Base-by-base conservation (phyloP, 2,888 invertebrate genomes). In the Drosophila kanekoi region DNA sequence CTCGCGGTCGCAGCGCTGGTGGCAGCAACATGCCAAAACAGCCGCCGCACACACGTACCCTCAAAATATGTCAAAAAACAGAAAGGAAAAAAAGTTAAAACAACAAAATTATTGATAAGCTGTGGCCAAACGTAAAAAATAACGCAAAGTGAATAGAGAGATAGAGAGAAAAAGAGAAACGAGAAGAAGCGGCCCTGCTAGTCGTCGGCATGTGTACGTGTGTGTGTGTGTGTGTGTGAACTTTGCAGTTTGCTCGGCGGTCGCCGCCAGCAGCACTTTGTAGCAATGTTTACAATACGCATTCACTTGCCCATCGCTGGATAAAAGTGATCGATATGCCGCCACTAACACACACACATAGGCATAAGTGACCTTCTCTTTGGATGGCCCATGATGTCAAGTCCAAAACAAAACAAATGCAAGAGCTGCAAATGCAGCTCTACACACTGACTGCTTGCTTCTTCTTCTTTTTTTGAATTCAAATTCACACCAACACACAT, bases 71-170 rank as follows among this genome's bases (percentile, higher is more conserved):
- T 44, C 54, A 63, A 57, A 51, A 37, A 47, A 45, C n/a, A 44
- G 28, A 51, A 8, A 4, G 20, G 18, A 38, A 44, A 20, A 49
- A 51, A 68, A 76, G 61, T 51, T 59, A 72, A 60, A 58, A 48
- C 33, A 56, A 56, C 67, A 66, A 59, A 79, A 79, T 77, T 74
- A 87, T 84, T 83, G 82, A 83, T 83, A 83, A 83, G 82, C 78
- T 80, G 48, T 53, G 48, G 41, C 58, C 16, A 32, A 62, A 57
- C 44, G 48, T 14, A 56, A 13, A 49, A 63, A 61, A 56, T 47
- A 38, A 72, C 67, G 37, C 49, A 60, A 59, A 73, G 57, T 51
- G 56, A n/a, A n/a, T n/a, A n/a, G n/a, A 1, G 18, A 58, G n/a
- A 53, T 28, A 51, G 51, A 41, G 47, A 51, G 51, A 40, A 44